A percentile compares a stretch with the other conserved stretches of the same genome.
These are phyloP conservation scores for Raja brachyura DNA, from an alignment of 2,113 vertebrate species.

Conservation along the genomic window DNA sequence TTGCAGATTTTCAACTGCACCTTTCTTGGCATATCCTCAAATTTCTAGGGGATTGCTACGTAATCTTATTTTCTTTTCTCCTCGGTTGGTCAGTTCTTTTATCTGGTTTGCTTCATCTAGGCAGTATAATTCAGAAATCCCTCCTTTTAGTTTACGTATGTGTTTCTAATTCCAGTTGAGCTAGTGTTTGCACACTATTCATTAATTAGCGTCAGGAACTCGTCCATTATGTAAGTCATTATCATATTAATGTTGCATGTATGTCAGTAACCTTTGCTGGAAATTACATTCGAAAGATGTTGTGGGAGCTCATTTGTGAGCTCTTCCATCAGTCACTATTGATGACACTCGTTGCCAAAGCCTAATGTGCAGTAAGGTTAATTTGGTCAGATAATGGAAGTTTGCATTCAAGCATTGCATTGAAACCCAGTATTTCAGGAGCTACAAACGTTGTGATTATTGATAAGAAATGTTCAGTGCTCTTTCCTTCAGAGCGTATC, in stretches of 20 bases:
- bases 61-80: no score
- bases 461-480: neutral
- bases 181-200: no score
- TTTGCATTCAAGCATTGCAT: neutral
- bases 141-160: no score
- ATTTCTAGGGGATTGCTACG: no score
- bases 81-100: no score
- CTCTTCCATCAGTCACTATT: neutral
- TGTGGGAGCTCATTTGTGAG: neutral
- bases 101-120: no score
- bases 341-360: neutral
- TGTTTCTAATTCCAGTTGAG: no score
- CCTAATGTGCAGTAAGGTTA: neutral
- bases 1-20: no score
- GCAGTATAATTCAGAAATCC: no score
- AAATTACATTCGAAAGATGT: neutral
- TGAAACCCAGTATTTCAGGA: neutral
- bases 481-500: neutral
- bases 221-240: neutral
- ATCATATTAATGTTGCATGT: neutral
- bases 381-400: neutral
- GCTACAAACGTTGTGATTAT: neutral
- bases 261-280: neutral
- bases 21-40: no score
- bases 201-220: no score